Evolutionary conservation across 2,888 invertebrate species (phyloP).

Genomic region (Tachina fera): DNA sequence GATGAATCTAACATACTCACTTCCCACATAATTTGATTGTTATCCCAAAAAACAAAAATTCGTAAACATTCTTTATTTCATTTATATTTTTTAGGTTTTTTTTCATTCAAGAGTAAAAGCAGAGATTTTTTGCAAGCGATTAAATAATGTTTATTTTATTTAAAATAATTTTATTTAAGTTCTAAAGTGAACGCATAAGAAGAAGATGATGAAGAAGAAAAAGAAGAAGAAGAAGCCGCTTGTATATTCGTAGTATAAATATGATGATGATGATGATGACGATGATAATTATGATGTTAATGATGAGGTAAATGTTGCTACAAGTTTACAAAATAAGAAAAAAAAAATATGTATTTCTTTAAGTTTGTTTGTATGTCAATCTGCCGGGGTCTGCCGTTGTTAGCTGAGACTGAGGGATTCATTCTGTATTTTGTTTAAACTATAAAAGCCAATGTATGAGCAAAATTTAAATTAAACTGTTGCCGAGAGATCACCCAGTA

Average conservation of each 20-base stretch:
- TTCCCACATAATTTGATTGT: constrained; percentile 36
- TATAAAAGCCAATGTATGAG: constrained; percentile 67
- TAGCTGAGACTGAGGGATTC: constrained; percentile 48
- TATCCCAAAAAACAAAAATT: constrained; percentile 34
- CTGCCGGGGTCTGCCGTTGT: constrained; percentile 19
- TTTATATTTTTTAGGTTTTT: background rate
- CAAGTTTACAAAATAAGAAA: constrained; percentile 42
- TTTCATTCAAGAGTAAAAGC: constrained; percentile 29
- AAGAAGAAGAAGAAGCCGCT: constrained; percentile 43
- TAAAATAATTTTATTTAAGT: constrained; percentile 56
- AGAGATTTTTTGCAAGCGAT: constrained; percentile 51
- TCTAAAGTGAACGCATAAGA: constrained; percentile 34
- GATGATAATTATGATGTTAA: constrained; percentile 45
- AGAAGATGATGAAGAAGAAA: background rate
- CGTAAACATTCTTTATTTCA: constrained; percentile 1
- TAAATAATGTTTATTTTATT: constrained; percentile 57
- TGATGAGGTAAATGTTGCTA: constrained; percentile 57
- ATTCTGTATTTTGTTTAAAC: constrained; percentile 54
- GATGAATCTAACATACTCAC: constrained; percentile 46
- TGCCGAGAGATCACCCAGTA: constrained; percentile 66
- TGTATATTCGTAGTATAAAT: constrained; percentile 22
- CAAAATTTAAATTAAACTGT: constrained; percentile 69
- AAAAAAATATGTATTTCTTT: constrained; percentile 18
- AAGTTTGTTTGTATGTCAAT: background rate
- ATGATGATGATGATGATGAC: constrained; percentile 12